Evolutionary conservation across 2,797 vertebrate genomes (phyloP), one percentile per base, ranked within the genome.

Genomic region (Characodon lateralis): DNA sequence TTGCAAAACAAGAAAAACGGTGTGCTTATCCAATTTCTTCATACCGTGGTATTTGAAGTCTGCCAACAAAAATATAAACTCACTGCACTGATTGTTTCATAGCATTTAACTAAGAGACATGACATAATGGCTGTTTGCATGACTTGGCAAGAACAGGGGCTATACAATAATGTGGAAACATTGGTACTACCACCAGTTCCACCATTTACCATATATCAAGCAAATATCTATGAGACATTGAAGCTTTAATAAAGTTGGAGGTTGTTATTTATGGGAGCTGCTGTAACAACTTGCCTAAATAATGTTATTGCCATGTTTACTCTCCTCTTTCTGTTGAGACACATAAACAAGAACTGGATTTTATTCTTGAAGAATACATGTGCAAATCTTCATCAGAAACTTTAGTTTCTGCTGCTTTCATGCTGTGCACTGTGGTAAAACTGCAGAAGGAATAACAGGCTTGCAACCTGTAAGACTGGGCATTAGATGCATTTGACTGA

Each of bases 61-160:
- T 78, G 63, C 84, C 88, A 91, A 86, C 72, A 76, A 87, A 87
- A 88, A 82, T 75, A 72, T 12, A 41, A 88, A 82, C 55, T 85
- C 20, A 3, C 69, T 73, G 85, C 66, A 82, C 75, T 68, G 80
- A 80, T 79, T 28, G 41, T 91, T 90, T 85, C 88, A 87, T 90
- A 76, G 61, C 80, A 83, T 83, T 61, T 86, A 77, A 39, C 82
- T 79, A 88, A 89, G 75, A 88, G 89, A 89, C 87, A 84, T 56
- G 3, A 69, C 28, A 48, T 77, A 81, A 86, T 76, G 68, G 79
- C 61, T 72, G 69, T 86, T 89, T 90, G 84, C 88, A 84, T 90
- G 88, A 87, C 79, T 90, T 91, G 85, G 89, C 91, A 87, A 74
- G 81, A 88, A 90, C 79, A 90, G 71, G 83, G 80, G 59, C 56